These are phyloP conservation scores for Ia io DNA, from an alignment of 2,113 vertebrate genomes.

Conservation along the genomic window DNA sequence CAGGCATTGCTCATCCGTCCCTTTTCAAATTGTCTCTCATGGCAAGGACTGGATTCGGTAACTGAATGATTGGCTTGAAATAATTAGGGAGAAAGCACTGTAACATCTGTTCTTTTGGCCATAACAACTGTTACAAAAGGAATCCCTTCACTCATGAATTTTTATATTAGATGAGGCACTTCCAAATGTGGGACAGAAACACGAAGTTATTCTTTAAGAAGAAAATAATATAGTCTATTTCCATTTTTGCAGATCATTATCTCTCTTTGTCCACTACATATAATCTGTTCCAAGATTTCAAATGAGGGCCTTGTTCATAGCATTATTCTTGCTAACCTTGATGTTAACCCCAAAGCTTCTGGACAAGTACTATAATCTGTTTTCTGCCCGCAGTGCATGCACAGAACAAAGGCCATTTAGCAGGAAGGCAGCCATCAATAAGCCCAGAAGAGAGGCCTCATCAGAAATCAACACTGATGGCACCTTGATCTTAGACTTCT, in stretches of 20 bases:
- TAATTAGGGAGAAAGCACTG: conserved; percentile 6
- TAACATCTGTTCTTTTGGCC: conserved; percentile 47
- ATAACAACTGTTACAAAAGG: conserved; percentile 20
- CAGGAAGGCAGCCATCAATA: background rate
- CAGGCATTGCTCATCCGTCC: background rate
- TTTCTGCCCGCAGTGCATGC: background rate
- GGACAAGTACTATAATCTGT: background rate
- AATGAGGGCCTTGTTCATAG: background rate
- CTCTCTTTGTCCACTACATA: conserved; percentile 6
- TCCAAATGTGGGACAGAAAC: conserved; percentile 18
- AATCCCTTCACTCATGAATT: conserved; percentile 18
- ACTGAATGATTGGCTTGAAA: conserved; percentile 51
- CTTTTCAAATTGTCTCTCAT: conserved; percentile 6
- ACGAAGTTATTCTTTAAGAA: background rate
- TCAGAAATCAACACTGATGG: background rate
- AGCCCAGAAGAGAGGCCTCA: background rate
- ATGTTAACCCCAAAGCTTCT: background rate
- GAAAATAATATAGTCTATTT: background rate
- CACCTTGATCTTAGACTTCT: background rate
- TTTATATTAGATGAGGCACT: conserved; percentile 7
- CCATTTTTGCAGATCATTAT: conserved; percentile 20
- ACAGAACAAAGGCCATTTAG: background rate
- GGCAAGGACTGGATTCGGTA: background rate
- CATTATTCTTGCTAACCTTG: conserved; percentile 6
- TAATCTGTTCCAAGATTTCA: background rate